These are phyloP conservation scores for Physocephala rufipes DNA, from an alignment of 2,888 invertebrate genomes.

Conservation along the genomic window DNA sequence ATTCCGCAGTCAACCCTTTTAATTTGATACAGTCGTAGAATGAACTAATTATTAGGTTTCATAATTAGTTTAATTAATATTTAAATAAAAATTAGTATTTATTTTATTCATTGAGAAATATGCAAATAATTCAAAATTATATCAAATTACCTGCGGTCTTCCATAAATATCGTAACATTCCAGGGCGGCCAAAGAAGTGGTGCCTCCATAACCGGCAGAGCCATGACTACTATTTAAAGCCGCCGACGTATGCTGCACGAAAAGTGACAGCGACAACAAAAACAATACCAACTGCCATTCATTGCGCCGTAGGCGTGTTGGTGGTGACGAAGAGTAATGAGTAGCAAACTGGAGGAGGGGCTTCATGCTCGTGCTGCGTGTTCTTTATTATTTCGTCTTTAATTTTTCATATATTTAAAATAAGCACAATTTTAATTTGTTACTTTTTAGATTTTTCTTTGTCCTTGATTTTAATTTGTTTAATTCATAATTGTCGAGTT, in stretches of 20 bases:
- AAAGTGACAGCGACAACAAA: conserved; percentile 46
- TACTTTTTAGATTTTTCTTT: too few relatives aligned
- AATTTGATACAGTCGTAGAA: too few relatives aligned
- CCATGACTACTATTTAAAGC: conserved; percentile 39
- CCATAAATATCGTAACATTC: conserved; percentile 70
- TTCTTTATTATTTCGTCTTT: too few relatives aligned
- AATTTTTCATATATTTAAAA: too few relatives aligned
- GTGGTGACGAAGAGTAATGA: conserved; percentile 48
- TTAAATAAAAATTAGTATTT: neutral
- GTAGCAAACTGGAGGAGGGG: conserved; percentile 58
- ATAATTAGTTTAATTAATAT: neutral
- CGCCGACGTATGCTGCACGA: conserved; percentile 47
- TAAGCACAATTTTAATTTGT: conserved; percentile 31
- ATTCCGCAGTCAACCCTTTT: too few relatives aligned
- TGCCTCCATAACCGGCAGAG: conserved; percentile 33
- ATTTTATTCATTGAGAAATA: neutral
- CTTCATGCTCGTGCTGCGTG: conserved; percentile 51
- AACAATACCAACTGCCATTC: conserved; percentile 47
- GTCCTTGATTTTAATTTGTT: conserved; percentile 34
- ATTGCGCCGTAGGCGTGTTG: conserved; percentile 48
- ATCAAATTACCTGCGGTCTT: conserved; percentile 67
- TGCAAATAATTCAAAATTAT: neutral
- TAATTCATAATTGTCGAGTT: conserved; percentile 49
- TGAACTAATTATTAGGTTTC: too few relatives aligned
- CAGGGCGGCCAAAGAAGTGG: conserved; percentile 63